Evolutionary conservation across 2,113 vertebrate genomes (phyloP).

Genomic region (Cinclus mexicanus): DNA sequence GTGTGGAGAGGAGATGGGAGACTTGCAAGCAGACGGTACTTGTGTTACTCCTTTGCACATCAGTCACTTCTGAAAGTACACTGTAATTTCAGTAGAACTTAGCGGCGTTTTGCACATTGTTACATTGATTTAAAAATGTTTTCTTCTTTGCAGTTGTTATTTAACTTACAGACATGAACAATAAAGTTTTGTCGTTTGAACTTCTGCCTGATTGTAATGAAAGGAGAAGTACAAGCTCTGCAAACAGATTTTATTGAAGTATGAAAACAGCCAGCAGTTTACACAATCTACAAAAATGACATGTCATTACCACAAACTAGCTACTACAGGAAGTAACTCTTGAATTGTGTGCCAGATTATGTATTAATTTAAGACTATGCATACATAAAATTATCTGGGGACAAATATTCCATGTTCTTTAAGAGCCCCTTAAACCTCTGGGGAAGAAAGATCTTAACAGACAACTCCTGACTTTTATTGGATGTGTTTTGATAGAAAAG

Average conservation of each 20-base stretch:
- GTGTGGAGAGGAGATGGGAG: not conserved
- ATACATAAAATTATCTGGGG: not conserved
- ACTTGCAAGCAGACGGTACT: not conserved
- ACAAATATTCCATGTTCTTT: not conserved
- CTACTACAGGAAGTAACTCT: constrained; percentile 39
- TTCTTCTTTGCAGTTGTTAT: not conserved
- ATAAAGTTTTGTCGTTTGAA: constrained; percentile 44
- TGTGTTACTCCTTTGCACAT: not conserved
- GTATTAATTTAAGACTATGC: constrained; percentile 2
- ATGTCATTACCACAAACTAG: constrained; percentile 34
- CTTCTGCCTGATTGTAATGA: constrained; percentile 12
- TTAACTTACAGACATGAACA: constrained; percentile 11
- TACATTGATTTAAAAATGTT: not conserved
- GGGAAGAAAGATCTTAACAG: not conserved
- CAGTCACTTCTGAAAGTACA: not conserved
- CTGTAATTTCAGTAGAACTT: not conserved
- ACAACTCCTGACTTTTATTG: not conserved
- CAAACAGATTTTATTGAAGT: constrained; percentile 53
- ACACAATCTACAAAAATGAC: constrained; percentile 41
- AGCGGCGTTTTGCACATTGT: not conserved
- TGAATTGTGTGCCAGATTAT: constrained; percentile 5
- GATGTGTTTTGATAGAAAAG: not conserved
- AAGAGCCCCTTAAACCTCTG: not conserved
- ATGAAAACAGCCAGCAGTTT: constrained; percentile 37
- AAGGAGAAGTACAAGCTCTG: constrained; percentile 29